These are phyloP conservation scores for Regulus satrapa DNA, from an alignment of 2,113 vertebrate genomes.

Conservation along the genomic window DNA sequence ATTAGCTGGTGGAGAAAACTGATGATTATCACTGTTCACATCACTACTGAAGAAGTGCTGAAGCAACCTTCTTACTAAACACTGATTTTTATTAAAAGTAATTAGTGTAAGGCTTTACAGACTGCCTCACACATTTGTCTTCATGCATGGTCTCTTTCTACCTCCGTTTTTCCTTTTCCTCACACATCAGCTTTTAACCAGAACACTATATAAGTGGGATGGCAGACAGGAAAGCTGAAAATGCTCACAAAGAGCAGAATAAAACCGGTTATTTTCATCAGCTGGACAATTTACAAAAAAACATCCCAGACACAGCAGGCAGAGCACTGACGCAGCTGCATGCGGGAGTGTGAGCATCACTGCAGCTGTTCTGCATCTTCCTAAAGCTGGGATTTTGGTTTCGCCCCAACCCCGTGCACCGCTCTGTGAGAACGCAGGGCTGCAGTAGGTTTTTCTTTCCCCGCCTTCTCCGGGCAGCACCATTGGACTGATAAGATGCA, in stretches of 20 bases:
- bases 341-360: background rate
- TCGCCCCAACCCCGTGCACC: background rate
- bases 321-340: background rate
- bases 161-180: background rate
- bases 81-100: background rate
- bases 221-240: background rate
- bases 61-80: background rate
- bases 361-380: background rate
- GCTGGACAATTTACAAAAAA: background rate
- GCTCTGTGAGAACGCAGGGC: background rate
- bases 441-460: background rate
- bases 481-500: background rate
- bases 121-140: background rate
- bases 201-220: background rate
- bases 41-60: background rate
- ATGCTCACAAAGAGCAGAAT: background rate
- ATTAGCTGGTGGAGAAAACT: background rate
- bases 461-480: background rate
- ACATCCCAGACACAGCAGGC: background rate
- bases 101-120: background rate
- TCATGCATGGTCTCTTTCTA: background rate
- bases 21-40: background rate
- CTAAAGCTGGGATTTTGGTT: background rate
- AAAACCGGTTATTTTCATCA: background rate
- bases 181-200: background rate